Base-by-base conservation (phyloP, 2,888 invertebrate species). In the Dugesia japonica region DNA sequence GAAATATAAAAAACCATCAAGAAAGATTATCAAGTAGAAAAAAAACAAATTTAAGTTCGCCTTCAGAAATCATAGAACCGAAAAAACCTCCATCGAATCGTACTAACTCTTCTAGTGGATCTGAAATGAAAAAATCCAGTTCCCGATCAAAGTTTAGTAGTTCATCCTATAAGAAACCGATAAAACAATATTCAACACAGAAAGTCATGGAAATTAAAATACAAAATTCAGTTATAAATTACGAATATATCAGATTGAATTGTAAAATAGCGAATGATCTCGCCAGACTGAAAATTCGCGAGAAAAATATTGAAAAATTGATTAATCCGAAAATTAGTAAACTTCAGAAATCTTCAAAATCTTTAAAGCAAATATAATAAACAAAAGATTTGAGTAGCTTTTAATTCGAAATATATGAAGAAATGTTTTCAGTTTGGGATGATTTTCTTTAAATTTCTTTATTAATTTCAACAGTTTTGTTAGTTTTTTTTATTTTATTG, bases 291-390 rank as follows among this genome's bases (percentile, higher is more conserved):
- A 56, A 56, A 56, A 13, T 56, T n/a, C n/a, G 56, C 4, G 56
- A 56, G 56, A n/a, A 56, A 56, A 56, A 56, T n/a, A 23, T 20
- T 56, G 56, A 56, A n/a, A 56, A 56, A 56, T 56, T 56, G 56
- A 56, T 31, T 13, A 31, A 31, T 31, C 31, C 31, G 7, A 31
- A 31, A 31, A 31, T 31, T 4, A 31, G 7, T 7, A 31, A 31
- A 31, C 31, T 31, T 13, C 31, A 31, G 7, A 31, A 31, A 31
- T 7, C 31, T 31, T n/a, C n/a, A n/a, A n/a, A n/a, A n/a, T n/a
- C n/a, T n/a, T n/a, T n/a, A n/a, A n/a, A n/a, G n/a, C n/a, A n/a
- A n/a, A n/a, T n/a, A n/a, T n/a, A n/a, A n/a, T n/a, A n/a, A n/a
- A n/a, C n/a, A n/a, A n/a, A n/a, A n/a, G n/a, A n/a, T n/a, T n/a